Percentiles rank a stretch among this genome's conserved stretches.
phyloP scores from a whole-genome alignment of 2,113 vertebrate genomes.

The Eurypyga helias region DNA sequence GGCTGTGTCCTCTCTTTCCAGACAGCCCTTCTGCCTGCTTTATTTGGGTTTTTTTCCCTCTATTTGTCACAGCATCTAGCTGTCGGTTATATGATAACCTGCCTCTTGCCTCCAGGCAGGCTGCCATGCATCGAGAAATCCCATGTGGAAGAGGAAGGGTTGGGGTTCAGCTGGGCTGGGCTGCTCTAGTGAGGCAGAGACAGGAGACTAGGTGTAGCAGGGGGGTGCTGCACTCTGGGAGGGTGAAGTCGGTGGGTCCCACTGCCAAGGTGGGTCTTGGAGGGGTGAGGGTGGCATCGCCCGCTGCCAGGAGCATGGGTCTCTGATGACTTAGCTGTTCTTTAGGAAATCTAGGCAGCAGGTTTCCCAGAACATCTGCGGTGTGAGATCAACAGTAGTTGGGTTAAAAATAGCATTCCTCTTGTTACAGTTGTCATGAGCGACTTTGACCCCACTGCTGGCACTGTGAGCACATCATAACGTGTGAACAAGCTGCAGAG shows the following conservation, averaged over 20 bases:
- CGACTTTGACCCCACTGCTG: rapidly evolving
- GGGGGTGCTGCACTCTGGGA: background rate
- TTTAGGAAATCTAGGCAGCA: background rate
- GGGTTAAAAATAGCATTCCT: background rate
- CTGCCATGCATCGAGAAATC: background rate
- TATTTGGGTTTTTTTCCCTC: background rate
- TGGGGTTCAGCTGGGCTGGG: background rate
- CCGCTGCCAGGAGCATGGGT: rapidly evolving
- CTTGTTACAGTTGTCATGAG: background rate
- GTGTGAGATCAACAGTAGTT: background rate
- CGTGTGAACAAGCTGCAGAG: background rate
- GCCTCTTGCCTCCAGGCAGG: background rate
- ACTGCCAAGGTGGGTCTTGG: background rate
- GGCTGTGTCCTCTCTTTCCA: background rate
- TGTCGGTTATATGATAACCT: background rate
- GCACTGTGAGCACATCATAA: background rate
- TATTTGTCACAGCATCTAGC: background rate
- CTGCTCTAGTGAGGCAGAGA: background rate
- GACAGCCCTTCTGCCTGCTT: background rate
- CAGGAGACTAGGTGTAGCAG: background rate
- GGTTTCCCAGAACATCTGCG: rapidly evolving
- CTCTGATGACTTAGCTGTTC: background rate
- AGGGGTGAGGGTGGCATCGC: background rate
- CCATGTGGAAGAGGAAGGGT: background rate
- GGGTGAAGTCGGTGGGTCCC: background rate